phyloP scores from a whole-genome alignment of 2,888 invertebrate species.

The Erebia palarica region DNA sequence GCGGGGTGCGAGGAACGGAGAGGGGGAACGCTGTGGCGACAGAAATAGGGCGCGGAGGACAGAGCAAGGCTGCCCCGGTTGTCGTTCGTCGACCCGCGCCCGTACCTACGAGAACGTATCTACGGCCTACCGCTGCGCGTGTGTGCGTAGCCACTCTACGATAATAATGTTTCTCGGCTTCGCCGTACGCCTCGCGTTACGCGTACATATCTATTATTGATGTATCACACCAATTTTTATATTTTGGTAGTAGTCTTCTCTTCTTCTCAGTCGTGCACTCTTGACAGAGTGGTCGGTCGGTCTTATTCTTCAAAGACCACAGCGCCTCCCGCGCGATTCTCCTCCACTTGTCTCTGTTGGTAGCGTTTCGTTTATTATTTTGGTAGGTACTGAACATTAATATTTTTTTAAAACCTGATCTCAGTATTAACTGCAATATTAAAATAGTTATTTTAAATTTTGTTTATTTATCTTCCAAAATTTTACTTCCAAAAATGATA shows the following conservation, averaged over 20 bases:
- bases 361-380: no score
- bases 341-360: no score
- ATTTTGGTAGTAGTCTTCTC: no score
- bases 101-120: constrained; percentile 57
- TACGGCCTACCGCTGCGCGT: constrained; percentile 42
- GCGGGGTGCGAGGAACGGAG: constrained; percentile 45
- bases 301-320: no score
- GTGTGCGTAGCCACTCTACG: constrained; percentile 54
- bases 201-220: constrained; percentile 47
- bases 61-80: constrained; percentile 82
- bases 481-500: no score
- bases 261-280: no score
- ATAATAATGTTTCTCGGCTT: constrained; percentile 49
- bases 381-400: constrained; percentile 4
- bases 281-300: no score
- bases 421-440: background rate
- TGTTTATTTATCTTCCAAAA: background rate
- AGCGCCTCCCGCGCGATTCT: no score
- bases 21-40: constrained; percentile 66
- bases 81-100: constrained; percentile 73
- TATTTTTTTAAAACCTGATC: background rate
- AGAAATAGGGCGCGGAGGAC: constrained; percentile 82
- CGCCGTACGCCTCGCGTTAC: constrained; percentile 44
- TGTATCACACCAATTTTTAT: constrained; percentile 52
- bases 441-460: background rate